Base-by-base conservation (phyloP, 2,888 invertebrate genomes). In the Orthonychiurus folsomi region DNA sequence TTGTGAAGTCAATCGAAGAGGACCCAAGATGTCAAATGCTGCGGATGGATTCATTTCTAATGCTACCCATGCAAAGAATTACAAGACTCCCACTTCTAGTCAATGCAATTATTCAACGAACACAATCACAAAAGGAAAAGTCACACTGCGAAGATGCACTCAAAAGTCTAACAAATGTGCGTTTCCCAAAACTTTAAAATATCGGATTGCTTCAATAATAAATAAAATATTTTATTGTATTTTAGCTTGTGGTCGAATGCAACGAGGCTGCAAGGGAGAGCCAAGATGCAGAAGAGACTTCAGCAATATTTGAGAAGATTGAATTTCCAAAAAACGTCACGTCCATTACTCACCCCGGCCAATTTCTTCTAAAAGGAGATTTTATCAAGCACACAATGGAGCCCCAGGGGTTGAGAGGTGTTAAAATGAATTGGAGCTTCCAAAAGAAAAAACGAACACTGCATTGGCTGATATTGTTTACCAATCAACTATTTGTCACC, bases 51-150 rank as follows among this genome's bases (percentile, higher is more conserved):
- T 95, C 95, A 61, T 97, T 97, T 80, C 83, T 97, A 71, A 89
- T 96, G 88, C 81, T 97, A 73, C 97, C 97, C 54, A 96, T 97
- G 95, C 97, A 97, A 80, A 82, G 97, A 73, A 88, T 96, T 72
- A 97, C 96, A 2, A 84, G 95, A 25, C 79, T 84, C 68, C 84
- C 84, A 1, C 77, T 85, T 12, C 78, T 84, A 2, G 77, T 83
- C 50, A 81, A 81, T 72, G 82, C 82, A 47, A 79, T 83, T 52
- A 76, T 80, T 67, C 79, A 80, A 63, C 75, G 80, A 50, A 70
- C 71, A 12, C 66, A 67, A 15, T 66, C 71, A 18, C 66, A 63
- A 23, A 71, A 37, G 48, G 73, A 73, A 63, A 71, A 69, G 52
- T 58, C 56, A 20, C 56, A 67, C 55, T 73, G 73, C 55, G 73